phyloP scores from a whole-genome alignment of 2,113 vertebrate species.

The Lethenteron reissneri region DNA sequence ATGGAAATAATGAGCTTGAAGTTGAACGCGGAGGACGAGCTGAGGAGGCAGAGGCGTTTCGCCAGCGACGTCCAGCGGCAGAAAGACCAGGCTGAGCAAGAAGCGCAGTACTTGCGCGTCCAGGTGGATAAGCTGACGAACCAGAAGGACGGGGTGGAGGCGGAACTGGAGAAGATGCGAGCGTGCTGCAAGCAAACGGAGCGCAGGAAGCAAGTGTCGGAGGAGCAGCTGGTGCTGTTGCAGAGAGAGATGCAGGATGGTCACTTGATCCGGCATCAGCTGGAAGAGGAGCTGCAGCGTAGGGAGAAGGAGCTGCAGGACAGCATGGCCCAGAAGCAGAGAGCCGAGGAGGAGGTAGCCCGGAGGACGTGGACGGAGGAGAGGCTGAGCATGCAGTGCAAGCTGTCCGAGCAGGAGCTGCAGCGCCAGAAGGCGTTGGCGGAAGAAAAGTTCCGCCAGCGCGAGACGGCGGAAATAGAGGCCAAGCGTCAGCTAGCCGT shows the following conservation, averaged over 20 bases:
- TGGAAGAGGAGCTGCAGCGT: not conserved
- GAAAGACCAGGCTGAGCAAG: too few species aligned
- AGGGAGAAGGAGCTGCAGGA: not conserved
- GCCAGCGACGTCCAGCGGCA: too few species aligned
- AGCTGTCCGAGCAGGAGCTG: not conserved
- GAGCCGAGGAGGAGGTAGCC: not conserved
- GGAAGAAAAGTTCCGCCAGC: not conserved
- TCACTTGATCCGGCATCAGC: not conserved
- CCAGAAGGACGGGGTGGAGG: constrained; percentile 91
- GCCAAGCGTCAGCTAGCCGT: not conserved
- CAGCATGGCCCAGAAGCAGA: not conserved
- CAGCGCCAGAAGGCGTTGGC: not conserved
- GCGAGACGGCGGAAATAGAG: not conserved
- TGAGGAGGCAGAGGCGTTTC: too few species aligned
- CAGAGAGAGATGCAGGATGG: too few species aligned
- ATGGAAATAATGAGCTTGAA: too few species aligned
- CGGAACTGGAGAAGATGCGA: constrained; percentile 37
- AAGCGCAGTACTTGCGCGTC: too few species aligned
- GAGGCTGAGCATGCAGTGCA: not conserved
- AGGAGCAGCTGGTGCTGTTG: too few species aligned
- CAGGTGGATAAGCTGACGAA: too few species aligned
- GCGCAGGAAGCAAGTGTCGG: too few species aligned
- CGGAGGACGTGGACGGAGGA: not conserved
- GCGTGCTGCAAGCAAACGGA: too few species aligned
- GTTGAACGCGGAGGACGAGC: too few species aligned